Evolutionary conservation across 2,888 invertebrate species (phyloP), one percentile per base, ranked within the genome.

Genomic region (Eulithis prunata): DNA sequence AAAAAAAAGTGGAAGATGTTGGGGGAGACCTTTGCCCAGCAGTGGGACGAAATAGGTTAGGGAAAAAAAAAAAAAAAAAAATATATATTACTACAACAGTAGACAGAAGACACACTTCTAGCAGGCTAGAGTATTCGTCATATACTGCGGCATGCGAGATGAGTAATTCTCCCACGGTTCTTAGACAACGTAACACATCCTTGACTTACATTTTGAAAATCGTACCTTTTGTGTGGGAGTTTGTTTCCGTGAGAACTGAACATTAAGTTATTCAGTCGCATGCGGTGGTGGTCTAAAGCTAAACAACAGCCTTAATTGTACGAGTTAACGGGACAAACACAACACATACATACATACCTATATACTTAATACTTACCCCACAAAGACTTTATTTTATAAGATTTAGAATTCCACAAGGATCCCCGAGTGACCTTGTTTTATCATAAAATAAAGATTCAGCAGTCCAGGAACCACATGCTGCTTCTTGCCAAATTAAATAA

Each of bases 121-220:
- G 69, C 75, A 75, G 72, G 68, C 71, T 73, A 69, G 64, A 71
- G 71, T 76, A 80, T 82, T 80, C 81, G 79, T 83, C 78, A 81
- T 76, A 76, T 82, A 73, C 72, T 72, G 76, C 73, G 75, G 75
- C 63, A 78, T 78, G 81, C 77, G 79, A 78, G 81, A 81, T 82
- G 80, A 79, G 76, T 76, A 80, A 80, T 80, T 86, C 82, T 90
- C 90, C 88, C 91, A 91, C 91, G 90, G 84, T 86, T 83, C 83
- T 81, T 80, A 84, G 79, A 80, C 80, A 81, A 83, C 83, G 83
- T 81, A 83, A 82, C 79, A 86, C 85, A 90, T 89, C 89, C 90
- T 91, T 91, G 90, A 87, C 90, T 89, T 86, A 90, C 87, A 88
- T 91, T 90, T 88, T 85, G 79, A 85, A 88, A 88, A 89, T 88